These are phyloP conservation scores for Theretra japonica DNA, from an alignment of 2,888 invertebrate species.

Conservation along the genomic window DNA sequence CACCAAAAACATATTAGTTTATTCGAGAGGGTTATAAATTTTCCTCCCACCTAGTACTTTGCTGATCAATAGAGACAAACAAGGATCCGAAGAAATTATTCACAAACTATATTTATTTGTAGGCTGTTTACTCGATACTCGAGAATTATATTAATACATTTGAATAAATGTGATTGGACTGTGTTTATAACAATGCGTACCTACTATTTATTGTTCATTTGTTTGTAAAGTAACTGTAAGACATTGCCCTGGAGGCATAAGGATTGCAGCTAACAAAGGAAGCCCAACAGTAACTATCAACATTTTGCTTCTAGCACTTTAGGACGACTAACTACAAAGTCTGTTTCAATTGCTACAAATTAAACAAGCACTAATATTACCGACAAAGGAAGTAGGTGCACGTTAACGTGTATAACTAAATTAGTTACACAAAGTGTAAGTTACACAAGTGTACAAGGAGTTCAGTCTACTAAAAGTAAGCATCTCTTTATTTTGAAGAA, in stretches of 20 bases:
- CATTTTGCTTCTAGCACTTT: too few relatives aligned
- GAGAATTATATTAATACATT: background rate
- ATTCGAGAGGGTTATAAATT: slow-evolving; percentile 14
- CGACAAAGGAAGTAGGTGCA: too few relatives aligned
- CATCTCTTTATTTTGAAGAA: background rate
- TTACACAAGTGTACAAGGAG: too few relatives aligned
- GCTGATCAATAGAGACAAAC: slow-evolving; percentile 7
- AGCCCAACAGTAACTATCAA: too few relatives aligned
- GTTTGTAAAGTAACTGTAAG: too few relatives aligned
- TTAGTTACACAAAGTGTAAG: too few relatives aligned
- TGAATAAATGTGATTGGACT: background rate
- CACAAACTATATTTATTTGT: background rate
- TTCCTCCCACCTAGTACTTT: slow-evolving; percentile 15
- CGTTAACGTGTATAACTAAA: too few relatives aligned
- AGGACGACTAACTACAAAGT: too few relatives aligned
- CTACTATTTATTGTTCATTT: too few relatives aligned
- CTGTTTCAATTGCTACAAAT: too few relatives aligned
- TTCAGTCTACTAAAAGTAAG: background rate
- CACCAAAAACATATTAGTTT: slow-evolving; percentile 16
- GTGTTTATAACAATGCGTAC: too few relatives aligned
- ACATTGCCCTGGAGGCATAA: background rate
- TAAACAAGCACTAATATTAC: too few relatives aligned
- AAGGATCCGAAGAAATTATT: slow-evolving; percentile 14
- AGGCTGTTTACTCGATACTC: background rate
- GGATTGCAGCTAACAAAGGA: background rate